Conservation (phyloP, 2,888 invertebrate genomes). For the Cephus runcator region DNA sequence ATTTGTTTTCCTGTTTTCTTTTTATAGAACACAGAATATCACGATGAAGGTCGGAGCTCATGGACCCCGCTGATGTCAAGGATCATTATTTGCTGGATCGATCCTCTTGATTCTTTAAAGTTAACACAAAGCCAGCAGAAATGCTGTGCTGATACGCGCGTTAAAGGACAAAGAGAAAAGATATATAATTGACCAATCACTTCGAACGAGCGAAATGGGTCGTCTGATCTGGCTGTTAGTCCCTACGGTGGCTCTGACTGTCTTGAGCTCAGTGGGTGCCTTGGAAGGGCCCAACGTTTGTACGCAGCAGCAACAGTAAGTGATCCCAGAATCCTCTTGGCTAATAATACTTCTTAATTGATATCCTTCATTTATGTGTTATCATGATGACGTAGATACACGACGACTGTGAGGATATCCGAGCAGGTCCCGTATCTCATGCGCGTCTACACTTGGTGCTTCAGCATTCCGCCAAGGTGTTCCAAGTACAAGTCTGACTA, state of each 20-base stretch:
- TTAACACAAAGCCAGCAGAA: not conserved
- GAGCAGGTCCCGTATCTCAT: conserved; percentile 87
- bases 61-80: not conserved
- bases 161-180: not conserved
- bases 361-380: conserved; percentile 2
- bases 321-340: conserved; percentile 33
- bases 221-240: conserved; percentile 16
- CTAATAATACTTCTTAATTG: conserved; percentile 7
- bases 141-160: not conserved
- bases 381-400: conserved; percentile 71
- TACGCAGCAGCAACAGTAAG: conserved; percentile 80
- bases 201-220: conserved; percentile 20
- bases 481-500: conserved; percentile 86
- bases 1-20: not conserved
- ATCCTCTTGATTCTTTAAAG: too few relatives aligned
- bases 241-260: not conserved
- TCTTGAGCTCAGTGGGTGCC: conserved; percentile 20
- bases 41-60: not conserved
- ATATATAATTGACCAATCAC: not conserved
- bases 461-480: conserved; percentile 86
- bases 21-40: not conserved
- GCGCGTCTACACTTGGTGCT: conserved; percentile 85
- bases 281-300: conserved; percentile 84
- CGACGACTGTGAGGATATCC: conserved; percentile 79
- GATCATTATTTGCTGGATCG: not conserved